phyloP scores from a whole-genome alignment of 2,797 vertebrate species.

The Gymnoscopelus microlampas region DNA sequence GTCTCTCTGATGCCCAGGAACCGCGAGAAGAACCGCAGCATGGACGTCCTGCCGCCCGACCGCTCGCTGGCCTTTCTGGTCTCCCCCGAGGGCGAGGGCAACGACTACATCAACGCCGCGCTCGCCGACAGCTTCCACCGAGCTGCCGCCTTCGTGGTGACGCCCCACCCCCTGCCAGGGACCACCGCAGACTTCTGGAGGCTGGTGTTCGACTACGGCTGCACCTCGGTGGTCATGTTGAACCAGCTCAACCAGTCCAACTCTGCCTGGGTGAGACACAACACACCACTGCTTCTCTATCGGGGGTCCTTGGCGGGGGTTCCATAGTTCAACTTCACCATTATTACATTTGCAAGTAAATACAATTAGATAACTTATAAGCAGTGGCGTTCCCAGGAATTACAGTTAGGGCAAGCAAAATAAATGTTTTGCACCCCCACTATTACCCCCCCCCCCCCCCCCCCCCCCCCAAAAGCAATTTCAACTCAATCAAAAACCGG shows the following conservation, averaged over 20 bases:
- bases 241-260: constrained; percentile 98
- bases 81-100: constrained; percentile 89
- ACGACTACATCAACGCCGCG: constrained; percentile 94
- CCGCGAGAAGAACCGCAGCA: constrained; percentile 95
- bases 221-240: constrained; percentile 96
- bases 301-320: no score
- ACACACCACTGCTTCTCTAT: background rate
- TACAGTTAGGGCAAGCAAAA: no score
- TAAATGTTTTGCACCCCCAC: no score
- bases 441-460: no score
- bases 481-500: no score
- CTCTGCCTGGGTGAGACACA: constrained; percentile 92
- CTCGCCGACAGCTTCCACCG: constrained; percentile 93
- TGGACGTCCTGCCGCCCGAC: constrained; percentile 94
- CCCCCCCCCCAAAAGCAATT: no score
- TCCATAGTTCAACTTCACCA: no score
- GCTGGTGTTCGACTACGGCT: constrained; percentile 93
- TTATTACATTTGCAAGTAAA: no score
- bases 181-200: constrained; percentile 96
- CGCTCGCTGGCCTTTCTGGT: constrained; percentile 93
- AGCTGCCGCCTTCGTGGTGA: constrained; percentile 92
- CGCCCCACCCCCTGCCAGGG: constrained; percentile 91
- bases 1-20: constrained; percentile 93
- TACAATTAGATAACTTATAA: no score
- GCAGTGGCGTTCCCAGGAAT: no score